Conservation (phyloP, 1,140 invertebrate species). For the Temnothorax nylanderi region DNA sequence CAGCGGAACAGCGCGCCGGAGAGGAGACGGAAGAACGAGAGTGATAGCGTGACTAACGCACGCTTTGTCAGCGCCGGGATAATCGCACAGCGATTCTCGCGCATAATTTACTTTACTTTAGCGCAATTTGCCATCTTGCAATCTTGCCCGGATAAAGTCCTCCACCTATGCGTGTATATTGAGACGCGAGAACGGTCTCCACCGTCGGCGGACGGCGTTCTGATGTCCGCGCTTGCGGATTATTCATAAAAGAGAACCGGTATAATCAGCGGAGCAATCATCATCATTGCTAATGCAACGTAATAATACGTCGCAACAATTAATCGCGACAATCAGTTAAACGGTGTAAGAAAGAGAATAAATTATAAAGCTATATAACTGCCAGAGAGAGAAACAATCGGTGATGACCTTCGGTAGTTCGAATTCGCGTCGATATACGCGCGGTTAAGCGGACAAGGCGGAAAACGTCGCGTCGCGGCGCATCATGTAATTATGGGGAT, state of each 20-base stretch:
- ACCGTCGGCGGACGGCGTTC: not conserved
- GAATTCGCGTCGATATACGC: not conserved
- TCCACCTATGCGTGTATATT: not conserved
- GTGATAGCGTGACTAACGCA: constrained; percentile 62
- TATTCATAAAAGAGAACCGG: constrained; percentile 8
- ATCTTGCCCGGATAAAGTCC: constrained; percentile 8
- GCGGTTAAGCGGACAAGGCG: constrained; percentile 14
- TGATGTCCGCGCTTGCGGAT: not conserved
- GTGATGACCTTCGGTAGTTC: not conserved
- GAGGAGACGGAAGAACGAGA: constrained; percentile 44
- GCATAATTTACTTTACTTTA: constrained; percentile 47
- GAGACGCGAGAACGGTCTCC: not conserved
- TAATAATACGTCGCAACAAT: constrained; percentile 6
- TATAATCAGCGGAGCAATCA: not conserved
- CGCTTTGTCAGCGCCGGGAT: constrained; percentile 47
- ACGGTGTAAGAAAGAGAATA: not conserved
- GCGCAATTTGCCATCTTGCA: constrained; percentile 46
- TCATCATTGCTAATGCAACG: not conserved
- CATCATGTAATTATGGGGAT: constrained; percentile 72
- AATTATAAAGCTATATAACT: not conserved
- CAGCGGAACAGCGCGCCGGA: not conserved
- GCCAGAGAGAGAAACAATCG: not conserved
- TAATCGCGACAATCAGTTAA: not conserved
- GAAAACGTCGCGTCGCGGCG: constrained; percentile 38
- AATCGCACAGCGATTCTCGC: constrained; percentile 56